Evolutionary conservation across 2,797 vertebrate genomes (phyloP).

Genomic region (Anguilla megastoma): DNA sequence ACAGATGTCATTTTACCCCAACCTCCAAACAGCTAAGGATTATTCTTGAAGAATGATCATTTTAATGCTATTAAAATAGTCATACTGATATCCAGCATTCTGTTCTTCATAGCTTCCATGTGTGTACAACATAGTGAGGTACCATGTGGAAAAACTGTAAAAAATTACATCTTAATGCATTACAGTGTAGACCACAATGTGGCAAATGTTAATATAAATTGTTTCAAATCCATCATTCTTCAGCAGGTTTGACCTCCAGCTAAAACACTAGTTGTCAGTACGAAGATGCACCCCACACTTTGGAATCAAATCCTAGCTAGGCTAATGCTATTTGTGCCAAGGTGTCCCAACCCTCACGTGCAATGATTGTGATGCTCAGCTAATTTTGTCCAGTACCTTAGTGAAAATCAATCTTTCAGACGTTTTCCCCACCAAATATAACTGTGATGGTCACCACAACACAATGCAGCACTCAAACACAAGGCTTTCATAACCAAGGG

Average conservation of each 20-base stretch:
- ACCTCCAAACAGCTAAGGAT: neutral
- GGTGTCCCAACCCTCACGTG: too few species aligned
- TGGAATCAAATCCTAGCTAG: too few species aligned
- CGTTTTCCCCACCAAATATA: neutral
- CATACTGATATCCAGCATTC: neutral
- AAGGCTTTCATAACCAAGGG: conserved; percentile 4
- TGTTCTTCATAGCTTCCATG: neutral
- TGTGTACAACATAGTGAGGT: neutral
- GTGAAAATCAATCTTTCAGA: neutral
- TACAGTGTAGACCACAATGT: neutral
- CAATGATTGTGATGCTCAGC: too few species aligned
- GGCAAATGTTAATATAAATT: too few species aligned
- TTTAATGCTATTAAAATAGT: neutral
- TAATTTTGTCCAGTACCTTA: neutral
- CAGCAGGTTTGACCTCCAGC: too few species aligned
- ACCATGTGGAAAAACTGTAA: neutral
- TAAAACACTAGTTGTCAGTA: too few species aligned
- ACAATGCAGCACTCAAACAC: conserved; percentile 11
- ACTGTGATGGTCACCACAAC: neutral
- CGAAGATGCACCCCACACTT: too few species aligned
- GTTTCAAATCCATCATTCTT: too few species aligned
- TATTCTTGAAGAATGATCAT: neutral
- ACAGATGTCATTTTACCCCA: neutral
- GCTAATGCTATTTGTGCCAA: too few species aligned
- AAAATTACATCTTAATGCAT: neutral